A percentile compares a stretch with the other conserved stretches of the same genome.
Conservation (phyloP, 2,888 invertebrate species). For the Drosophila hamatofila region DNA sequence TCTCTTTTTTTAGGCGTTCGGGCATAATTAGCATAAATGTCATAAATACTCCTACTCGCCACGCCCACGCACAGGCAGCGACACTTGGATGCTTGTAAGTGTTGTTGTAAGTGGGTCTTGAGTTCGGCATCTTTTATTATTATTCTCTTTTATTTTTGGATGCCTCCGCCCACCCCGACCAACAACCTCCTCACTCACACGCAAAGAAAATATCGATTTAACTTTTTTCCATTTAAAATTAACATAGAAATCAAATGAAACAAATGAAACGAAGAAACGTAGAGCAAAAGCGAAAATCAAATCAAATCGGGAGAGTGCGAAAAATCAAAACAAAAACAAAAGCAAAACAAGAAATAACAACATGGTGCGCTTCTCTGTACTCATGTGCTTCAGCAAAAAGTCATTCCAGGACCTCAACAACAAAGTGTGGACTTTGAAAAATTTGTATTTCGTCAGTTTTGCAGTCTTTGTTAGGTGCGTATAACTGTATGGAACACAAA, state of each 20-base stretch:
- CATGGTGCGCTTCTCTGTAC: conserved; percentile 1
- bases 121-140: conserved; percentile 24
- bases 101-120: conserved; percentile 14
- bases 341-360: conserved; percentile 12
- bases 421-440: conserved; percentile 15
- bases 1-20: conserved; percentile 34
- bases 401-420: conserved; percentile 19
- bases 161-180: neutral
- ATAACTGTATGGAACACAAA: conserved; percentile 18
- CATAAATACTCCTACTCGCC: conserved; percentile 58
- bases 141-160: conserved; percentile 12
- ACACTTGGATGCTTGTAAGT: conserved; percentile 49
- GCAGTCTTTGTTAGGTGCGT: conserved; percentile 18
- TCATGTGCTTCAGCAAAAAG: conserved; percentile 16
- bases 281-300: conserved; percentile 32
- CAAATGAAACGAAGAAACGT: conserved; percentile 41
- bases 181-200: neutral
- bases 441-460: conserved; percentile 31
- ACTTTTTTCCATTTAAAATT: conserved; percentile 57
- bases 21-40: conserved; percentile 73
- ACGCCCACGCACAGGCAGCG: conserved; percentile 37
- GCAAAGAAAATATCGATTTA: conserved; percentile 60
- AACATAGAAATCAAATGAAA: conserved; percentile 76
- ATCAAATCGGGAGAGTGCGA: conserved; percentile 41
- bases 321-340: conserved; percentile 13